Percentiles rank a stretch among this genome's conserved stretches.
These are phyloP conservation scores for Leptobrachium leishanense DNA, from an alignment of 2,113 vertebrate species.

Conservation along the genomic window DNA sequence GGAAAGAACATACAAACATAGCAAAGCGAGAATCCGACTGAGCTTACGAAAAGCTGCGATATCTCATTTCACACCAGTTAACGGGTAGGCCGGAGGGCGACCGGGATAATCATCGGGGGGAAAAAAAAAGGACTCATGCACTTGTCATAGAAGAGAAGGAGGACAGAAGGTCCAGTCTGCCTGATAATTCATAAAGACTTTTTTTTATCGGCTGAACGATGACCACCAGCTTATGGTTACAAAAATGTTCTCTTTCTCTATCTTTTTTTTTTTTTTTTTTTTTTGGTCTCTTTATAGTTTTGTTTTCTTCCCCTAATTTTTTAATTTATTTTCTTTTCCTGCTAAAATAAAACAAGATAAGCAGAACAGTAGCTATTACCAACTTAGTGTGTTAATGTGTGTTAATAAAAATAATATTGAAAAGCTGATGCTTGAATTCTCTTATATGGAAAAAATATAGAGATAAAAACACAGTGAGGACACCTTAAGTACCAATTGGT, in stretches of 20 bases:
- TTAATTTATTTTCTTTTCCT: constrained; percentile 20
- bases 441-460: not conserved
- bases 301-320: constrained; percentile 25
- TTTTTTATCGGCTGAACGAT: constrained; percentile 29
- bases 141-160: not conserved
- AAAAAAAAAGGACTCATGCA: not conserved
- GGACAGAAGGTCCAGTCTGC: not conserved
- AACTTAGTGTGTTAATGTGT: constrained; percentile 62
- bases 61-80: not conserved
- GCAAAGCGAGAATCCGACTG: not conserved
- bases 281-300: not conserved
- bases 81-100: not conserved
- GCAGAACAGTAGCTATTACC: constrained; percentile 49
- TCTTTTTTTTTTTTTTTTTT: constrained; percentile 24
- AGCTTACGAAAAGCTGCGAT: not conserved
- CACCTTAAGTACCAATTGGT: no score
- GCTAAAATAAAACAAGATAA: not conserved
- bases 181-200: constrained; percentile 35
- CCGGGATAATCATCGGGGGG: not conserved
- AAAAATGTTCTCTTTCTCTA: not conserved
- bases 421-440: not conserved
- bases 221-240: constrained; percentile 20
- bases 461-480: no score
- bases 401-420: constrained; percentile 58
- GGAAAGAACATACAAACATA: not conserved